Conservation (phyloP, 2,113 vertebrate genomes). For the Pseudopipra pipra region DNA sequence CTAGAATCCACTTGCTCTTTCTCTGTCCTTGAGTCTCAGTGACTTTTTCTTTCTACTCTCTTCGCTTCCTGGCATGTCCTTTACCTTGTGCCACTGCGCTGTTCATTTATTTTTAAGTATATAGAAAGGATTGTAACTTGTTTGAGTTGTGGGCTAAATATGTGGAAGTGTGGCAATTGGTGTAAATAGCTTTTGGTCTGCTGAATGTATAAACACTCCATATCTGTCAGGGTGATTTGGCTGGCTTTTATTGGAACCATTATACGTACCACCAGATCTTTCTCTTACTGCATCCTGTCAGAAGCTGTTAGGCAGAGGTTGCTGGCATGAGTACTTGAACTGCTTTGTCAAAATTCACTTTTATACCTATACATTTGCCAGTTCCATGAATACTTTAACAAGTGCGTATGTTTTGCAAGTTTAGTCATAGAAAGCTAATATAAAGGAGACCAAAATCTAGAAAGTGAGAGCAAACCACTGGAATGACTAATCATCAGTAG, state of each 20-base stretch:
- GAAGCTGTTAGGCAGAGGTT: background rate
- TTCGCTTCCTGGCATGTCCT: background rate
- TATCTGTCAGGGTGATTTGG: background rate
- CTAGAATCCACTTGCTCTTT: background rate
- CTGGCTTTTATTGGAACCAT: background rate
- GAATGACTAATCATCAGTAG: background rate
- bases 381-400: background rate
- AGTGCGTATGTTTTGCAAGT: background rate
- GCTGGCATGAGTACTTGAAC: background rate
- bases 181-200: conserved; percentile 41
- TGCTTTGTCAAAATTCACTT: background rate
- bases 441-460: background rate
- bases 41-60: background rate
- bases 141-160: background rate
- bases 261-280: background rate
- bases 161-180: background rate
- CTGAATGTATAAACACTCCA: background rate
- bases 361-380: background rate
- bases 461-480: background rate
- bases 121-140: background rate
- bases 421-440: background rate
- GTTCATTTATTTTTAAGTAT: background rate
- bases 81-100: background rate
- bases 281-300: conserved; percentile 4
- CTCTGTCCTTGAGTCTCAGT: background rate